Evolutionary conservation across 2,888 invertebrate species (phyloP).

Genomic region (Sinhomidia bicolor): DNA sequence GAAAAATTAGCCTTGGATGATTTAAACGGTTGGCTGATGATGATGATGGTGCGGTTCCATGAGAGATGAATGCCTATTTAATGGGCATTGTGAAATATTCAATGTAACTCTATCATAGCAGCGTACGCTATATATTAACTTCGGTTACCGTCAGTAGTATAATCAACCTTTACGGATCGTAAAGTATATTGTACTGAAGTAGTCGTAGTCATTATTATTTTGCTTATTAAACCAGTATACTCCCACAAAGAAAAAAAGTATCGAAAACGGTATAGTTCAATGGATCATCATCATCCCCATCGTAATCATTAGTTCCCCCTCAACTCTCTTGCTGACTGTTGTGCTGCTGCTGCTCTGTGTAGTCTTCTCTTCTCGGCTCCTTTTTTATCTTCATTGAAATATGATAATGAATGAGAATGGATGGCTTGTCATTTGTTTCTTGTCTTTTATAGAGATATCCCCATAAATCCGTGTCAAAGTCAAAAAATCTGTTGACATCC

Average conservation of each 20-base stretch:
- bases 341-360: background rate
- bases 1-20: slow-evolving; percentile 41
- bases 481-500: slow-evolving; percentile 70
- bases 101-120: slow-evolving; percentile 21
- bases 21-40: background rate
- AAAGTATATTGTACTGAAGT: too few species aligned
- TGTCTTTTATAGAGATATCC: slow-evolving; percentile 66
- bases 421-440: slow-evolving; percentile 71
- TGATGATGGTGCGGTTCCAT: slow-evolving; percentile 16
- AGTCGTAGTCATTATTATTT: background rate
- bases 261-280: slow-evolving; percentile 35
- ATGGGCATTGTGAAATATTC: background rate
- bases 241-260: slow-evolving; percentile 33
- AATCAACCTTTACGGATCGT: background rate
- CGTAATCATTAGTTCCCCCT: background rate
- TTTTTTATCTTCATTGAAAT: slow-evolving; percentile 59
- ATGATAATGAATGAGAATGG: slow-evolving; percentile 70
- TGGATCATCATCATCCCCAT: slow-evolving; percentile 2
- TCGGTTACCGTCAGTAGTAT: too few species aligned
- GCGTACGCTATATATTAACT: too few species aligned
- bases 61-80: background rate
- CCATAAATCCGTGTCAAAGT: slow-evolving; percentile 68
- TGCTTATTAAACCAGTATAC: background rate
- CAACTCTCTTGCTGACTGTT: background rate
- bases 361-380: slow-evolving; percentile 31